Evolutionary conservation across 2,888 invertebrate species (phyloP).

Genomic region (Phaonia tiefii): DNA sequence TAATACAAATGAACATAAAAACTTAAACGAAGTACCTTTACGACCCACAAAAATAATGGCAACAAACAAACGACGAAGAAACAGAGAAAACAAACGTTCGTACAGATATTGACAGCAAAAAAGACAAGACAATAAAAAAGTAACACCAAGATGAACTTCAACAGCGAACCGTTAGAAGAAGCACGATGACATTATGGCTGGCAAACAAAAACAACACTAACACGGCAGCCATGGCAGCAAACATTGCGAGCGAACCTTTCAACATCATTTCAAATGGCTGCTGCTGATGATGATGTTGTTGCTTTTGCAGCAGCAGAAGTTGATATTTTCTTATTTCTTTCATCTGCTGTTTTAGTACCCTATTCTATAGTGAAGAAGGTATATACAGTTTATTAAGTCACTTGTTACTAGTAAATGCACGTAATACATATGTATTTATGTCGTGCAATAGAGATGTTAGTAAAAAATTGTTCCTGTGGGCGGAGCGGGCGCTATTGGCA

Average conservation of each 20-base stretch:
- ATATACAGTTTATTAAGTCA: too few species aligned
- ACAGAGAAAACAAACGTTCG: background rate
- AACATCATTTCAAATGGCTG: conserved; percentile 47
- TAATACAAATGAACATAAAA: conserved; percentile 35
- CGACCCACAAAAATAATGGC: conserved; percentile 44
- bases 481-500: too few species aligned
- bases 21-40: conserved; percentile 34
- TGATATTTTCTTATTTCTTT: background rate
- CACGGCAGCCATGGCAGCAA: conserved; percentile 20
- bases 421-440: too few species aligned
- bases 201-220: background rate
- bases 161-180: conserved; percentile 43
- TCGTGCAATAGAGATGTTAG: too few species aligned
- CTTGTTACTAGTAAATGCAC: too few species aligned
- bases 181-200: conserved; percentile 42
- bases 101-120: conserved; percentile 22
- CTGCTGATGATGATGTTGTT: background rate
- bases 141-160: conserved; percentile 55
- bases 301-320: background rate
- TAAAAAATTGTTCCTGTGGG: too few species aligned
- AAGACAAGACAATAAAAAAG: conserved; percentile 36
- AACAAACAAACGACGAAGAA: background rate
- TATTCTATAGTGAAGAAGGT: too few species aligned
- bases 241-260: conserved; percentile 39
- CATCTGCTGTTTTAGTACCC: too few species aligned